Conservation (phyloP, 64 coral and sea anemone species). For the Astreopora myriophthalma region DNA sequence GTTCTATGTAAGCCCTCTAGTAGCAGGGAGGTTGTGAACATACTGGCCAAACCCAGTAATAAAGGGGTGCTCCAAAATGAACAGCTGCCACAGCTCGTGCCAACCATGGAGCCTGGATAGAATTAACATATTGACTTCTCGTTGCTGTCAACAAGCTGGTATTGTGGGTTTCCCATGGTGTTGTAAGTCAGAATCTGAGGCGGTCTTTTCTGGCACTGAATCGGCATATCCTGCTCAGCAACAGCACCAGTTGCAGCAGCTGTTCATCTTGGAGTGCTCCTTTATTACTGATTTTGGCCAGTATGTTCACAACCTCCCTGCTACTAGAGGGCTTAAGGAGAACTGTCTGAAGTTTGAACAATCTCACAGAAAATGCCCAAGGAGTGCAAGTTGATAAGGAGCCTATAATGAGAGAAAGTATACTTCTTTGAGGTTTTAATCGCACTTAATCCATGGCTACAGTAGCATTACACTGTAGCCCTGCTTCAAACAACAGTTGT, state of each 20-base stretch:
- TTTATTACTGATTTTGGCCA: background rate
- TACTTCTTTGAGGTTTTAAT: no score
- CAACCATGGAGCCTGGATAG: background rate
- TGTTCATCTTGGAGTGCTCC: background rate
- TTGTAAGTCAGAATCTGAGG: background rate
- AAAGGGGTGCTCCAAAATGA: background rate
- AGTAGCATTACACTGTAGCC: no score
- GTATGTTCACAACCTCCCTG: background rate
- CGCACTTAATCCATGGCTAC: no score
- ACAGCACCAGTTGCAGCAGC: background rate
- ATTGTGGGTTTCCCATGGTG: background rate
- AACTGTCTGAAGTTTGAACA: background rate
- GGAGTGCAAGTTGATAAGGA: background rate
- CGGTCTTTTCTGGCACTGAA: background rate
- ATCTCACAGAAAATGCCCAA: background rate
- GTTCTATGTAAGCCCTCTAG: constrained; percentile 2
- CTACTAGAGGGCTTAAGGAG: constrained; percentile 12
- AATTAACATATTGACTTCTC: background rate
- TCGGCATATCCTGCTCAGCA: constrained; percentile 1
- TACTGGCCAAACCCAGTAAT: background rate
- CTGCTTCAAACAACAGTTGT: no score
- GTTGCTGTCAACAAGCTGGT: background rate
- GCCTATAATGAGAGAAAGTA: background rate
- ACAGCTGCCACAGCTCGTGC: background rate
- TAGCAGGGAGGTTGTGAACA: background rate